phyloP scores from a whole-genome alignment of 2,113 vertebrate species.

The Ammodytes dubius region DNA sequence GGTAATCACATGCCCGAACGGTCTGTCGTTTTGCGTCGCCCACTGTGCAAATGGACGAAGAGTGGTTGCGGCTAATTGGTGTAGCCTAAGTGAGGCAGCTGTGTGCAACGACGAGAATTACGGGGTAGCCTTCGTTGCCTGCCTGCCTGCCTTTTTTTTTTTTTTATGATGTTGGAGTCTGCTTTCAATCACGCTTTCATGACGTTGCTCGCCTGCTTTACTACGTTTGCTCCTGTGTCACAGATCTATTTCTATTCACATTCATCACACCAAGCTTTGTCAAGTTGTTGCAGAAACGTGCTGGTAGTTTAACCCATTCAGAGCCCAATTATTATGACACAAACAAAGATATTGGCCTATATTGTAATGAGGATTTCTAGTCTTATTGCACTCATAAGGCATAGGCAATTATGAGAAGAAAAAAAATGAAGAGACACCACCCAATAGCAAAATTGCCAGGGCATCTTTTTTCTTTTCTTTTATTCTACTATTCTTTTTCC shows the following conservation, averaged over 20 bases:
- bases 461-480: no score
- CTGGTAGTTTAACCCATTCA: no score
- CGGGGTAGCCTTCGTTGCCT: slow-evolving; percentile 6
- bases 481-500: no score
- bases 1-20: slow-evolving; percentile 25
- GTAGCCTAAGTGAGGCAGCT: slow-evolving; percentile 31
- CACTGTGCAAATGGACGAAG: slow-evolving; percentile 26
- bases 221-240: neutral
- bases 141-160: no score
- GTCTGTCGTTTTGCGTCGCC: slow-evolving; percentile 18
- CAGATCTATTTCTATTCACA: neutral
- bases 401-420: no score
- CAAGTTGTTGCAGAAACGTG: neutral
- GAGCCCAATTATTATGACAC: no score
- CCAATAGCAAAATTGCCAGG: no score
- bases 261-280: neutral
- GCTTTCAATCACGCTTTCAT: neutral
- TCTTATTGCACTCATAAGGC: no score
- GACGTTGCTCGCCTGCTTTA: neutral
- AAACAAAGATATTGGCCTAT: no score
- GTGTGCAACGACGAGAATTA: slow-evolving; percentile 45
- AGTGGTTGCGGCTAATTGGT: slow-evolving; percentile 12
- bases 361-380: no score
- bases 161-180: neutral
- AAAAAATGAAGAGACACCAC: no score